A percentile compares a stretch with the other conserved stretches of the same genome.
These are phyloP conservation scores for Pavo muticus DNA, from an alignment of 2,113 vertebrate species.

Conservation along the genomic window DNA sequence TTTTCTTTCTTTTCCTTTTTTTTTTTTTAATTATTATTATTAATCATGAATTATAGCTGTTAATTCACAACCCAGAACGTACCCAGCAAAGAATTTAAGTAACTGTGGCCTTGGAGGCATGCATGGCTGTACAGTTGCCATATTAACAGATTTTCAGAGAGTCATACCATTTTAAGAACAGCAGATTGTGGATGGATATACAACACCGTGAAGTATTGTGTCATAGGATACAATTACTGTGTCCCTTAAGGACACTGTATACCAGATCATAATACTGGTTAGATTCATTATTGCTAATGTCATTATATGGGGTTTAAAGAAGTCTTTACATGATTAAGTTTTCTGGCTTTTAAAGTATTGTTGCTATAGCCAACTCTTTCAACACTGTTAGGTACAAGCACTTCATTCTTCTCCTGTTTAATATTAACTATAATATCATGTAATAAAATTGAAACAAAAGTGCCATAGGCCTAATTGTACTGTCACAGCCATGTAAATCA, in stretches of 20 bases:
- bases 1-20: not conserved
- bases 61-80: not conserved
- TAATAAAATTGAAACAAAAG: slow-evolving; percentile 69
- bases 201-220: not conserved
- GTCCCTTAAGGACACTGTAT: slow-evolving; percentile 9
- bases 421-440: slow-evolving; percentile 61
- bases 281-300: not conserved
- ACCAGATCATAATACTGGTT: not conserved
- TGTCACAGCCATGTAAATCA: slow-evolving; percentile 70
- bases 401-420: slow-evolving; percentile 50
- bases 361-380: slow-evolving; percentile 33
- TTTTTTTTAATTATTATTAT: not conserved
- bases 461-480: slow-evolving; percentile 69
- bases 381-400: not conserved
- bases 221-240: not conserved
- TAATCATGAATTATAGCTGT: not conserved
- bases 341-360: slow-evolving; percentile 36
- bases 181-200: not conserved
- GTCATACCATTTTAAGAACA: not conserved
- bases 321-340: slow-evolving; percentile 52
- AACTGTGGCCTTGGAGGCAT: not conserved
- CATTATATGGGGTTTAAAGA: slow-evolving; percentile 31
- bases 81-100: slow-evolving; percentile 11
- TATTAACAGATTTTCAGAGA: not conserved
- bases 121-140: not conserved